Evolutionary conservation across 2,888 invertebrate species (phyloP), one percentile per base, ranked within the genome.

Genomic region (Perizoma affinitatum): DNA sequence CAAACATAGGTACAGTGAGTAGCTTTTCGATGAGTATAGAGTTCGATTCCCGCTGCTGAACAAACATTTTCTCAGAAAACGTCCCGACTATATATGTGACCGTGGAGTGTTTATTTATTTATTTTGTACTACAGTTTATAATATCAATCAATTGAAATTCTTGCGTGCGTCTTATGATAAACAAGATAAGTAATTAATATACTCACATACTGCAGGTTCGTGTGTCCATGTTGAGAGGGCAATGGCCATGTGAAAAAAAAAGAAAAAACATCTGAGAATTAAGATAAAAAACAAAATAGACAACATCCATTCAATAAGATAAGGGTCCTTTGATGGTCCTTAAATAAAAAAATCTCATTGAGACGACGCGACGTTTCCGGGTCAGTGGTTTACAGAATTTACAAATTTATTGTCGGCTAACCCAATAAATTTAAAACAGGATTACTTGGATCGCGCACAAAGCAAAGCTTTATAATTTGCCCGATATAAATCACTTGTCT

Each of bases 371-470:
- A 75, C 80, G 78, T 86, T 88, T 88, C 88, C 88, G 88, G 88
- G 86, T 90, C 85, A 86, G 80, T 76, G 80, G 82, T 79, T 81
- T 82, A 84, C 82, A 82, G 84, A 88, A 88, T 86, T 85, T 80
- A 87, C 88, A 83, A 88, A 92, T 92, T 90, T 90, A 91, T 87
- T 81, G 88, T 84, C 78, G 82, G 83, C 79, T 84, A 81, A 84
- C 86, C 87, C 88, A 90, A 90, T 92, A 92, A 91, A 92, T 92
- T 91, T 86, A 78, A 84, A 88, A 85, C 84, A 78, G 90, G 90
- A 90, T 92, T 90, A 91, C 85, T 80, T 80, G 83, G 85, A 82
- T 80, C 83, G 80, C 76, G 83, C 84, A 86, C 86, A 84, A 84
- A 86, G 87, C 83, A 83, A 84, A 84, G 86, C 87, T 86, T 87